Evolutionary conservation across 2,888 invertebrate genomes (phyloP).

Genomic region (Pristionchus fissidentatus): DNA sequence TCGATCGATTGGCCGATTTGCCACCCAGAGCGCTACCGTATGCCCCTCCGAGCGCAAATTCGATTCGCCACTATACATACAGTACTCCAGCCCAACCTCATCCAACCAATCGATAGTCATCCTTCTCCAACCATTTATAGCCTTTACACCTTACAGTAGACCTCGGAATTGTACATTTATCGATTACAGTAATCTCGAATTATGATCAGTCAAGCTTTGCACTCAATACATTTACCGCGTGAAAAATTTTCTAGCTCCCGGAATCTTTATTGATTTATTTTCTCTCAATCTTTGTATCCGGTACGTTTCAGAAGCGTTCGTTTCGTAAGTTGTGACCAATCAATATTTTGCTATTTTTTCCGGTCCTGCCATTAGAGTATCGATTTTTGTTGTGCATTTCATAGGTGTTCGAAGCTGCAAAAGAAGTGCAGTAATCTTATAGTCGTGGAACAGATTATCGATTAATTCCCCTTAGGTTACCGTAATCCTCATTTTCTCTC

Average conservation of each 20-base stretch:
- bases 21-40: not conserved
- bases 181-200: too few relatives aligned
- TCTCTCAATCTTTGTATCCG: not conserved
- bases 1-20: not conserved
- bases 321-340: slow-evolving; percentile 23
- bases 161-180: slow-evolving; percentile 16
- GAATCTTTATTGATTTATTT: not conserved
- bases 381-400: slow-evolving; percentile 14
- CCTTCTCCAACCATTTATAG: not conserved
- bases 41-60: not conserved
- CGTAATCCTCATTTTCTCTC: too few relatives aligned
- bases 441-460: too few relatives aligned
- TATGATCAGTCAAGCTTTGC: slow-evolving; percentile 19
- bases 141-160: not conserved
- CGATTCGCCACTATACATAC: not conserved
- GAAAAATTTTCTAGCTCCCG: slow-evolving; percentile 3
- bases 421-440: too few relatives aligned
- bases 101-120: slow-evolving; percentile 9
- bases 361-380: slow-evolving; percentile 11
- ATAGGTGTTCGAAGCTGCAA: not conserved
- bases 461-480: too few relatives aligned
- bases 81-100: slow-evolving; percentile 29
- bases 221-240: not conserved
- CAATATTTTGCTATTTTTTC: not conserved
- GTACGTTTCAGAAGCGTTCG: slow-evolving; percentile 8